Evolutionary conservation across 2,113 vertebrate species (phyloP).

Genomic region (Callocephalon fimbriatum): DNA sequence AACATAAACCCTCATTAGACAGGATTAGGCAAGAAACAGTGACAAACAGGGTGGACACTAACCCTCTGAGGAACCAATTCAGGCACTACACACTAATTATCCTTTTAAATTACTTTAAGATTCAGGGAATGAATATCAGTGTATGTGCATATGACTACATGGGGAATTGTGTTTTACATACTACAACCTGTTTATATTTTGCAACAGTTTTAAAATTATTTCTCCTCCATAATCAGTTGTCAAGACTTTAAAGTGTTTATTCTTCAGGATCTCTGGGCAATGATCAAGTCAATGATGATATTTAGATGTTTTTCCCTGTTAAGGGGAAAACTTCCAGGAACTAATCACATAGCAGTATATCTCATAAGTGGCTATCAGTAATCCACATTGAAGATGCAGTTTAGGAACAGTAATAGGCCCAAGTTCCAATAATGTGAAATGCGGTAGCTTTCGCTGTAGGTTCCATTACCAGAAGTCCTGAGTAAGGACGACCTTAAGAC

Average conservation of each 20-base stretch:
- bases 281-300: not conserved
- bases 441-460: not conserved
- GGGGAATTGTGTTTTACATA: conserved; percentile 51
- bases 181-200: conserved; percentile 66
- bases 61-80: conserved; percentile 86
- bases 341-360: not conserved
- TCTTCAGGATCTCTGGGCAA: not conserved
- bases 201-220: conserved; percentile 44
- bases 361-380: not conserved
- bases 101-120: conserved; percentile 84
- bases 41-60: conserved; percentile 89
- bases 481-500: not conserved
- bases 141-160: conserved; percentile 36
- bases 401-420: not conserved
- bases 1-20: conserved; percentile 97
- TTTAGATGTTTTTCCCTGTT: not conserved
- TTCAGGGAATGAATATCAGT: conserved; percentile 16
- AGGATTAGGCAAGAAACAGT: conserved; percentile 91
- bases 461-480: not conserved
- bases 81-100: conserved; percentile 81
- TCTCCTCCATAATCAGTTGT: not conserved
- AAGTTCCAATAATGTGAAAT: not conserved
- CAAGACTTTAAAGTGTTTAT: not conserved
- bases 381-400: not conserved
- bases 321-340: rapidly evolving